phyloP scores from a whole-genome alignment of 2,113 vertebrate species.

The Rattus norvegicus region GRCr8 NC_086020.1:8252501-8253000 shows the following conservation, averaged over 20 bases:
- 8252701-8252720: slow-evolving; percentile 50
- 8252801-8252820: not conserved
- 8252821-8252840: not conserved
- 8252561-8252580: not conserved
- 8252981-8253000: not conserved
- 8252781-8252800: not conserved
- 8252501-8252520: slow-evolving; percentile 25
- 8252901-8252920: not conserved
- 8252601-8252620: not conserved
- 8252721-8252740: slow-evolving; percentile 29
- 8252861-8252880: slow-evolving; percentile 33
- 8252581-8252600: not conserved
- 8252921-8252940: not conserved
- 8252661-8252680: slow-evolving; percentile 10
- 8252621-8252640: slow-evolving; percentile 11
- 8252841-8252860: not conserved
- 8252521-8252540: slow-evolving; percentile 36
- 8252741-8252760: not conserved
- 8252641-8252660: slow-evolving; percentile 21
- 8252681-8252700: not conserved
- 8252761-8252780: not conserved
- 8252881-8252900: not conserved
- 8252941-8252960: slow-evolving; percentile 7
- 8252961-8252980: slow-evolving; percentile 21
- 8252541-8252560: not conserved